Evolutionary conservation across 2,113 vertebrate genomes (phyloP).

Genomic region (Odocoileus hemionus): DNA sequence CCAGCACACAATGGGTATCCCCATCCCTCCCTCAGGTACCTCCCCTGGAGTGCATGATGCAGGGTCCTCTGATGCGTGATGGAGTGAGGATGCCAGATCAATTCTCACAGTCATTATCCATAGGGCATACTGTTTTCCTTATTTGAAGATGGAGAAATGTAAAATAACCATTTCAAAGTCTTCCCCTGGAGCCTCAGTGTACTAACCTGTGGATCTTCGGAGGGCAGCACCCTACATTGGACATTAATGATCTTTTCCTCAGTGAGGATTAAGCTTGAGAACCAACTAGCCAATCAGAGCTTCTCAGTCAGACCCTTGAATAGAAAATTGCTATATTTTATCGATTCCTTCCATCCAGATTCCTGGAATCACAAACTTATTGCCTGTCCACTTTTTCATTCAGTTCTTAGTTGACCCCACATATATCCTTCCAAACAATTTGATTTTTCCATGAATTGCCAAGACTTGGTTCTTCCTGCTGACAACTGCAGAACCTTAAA

Average conservation of each 20-base stretch:
- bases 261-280: neutral
- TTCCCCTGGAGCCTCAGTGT: neutral
- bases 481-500: too few relatives aligned
- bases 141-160: neutral
- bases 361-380: neutral
- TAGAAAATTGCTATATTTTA: neutral
- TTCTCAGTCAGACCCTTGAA: neutral
- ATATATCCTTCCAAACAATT: neutral
- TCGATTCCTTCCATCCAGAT: neutral
- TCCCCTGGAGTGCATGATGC: rapidly evolving
- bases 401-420: neutral
- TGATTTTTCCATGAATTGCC: neutral
- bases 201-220: neutral
- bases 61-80: rapidly evolving
- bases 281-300: neutral
- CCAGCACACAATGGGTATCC: rapidly evolving
- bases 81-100: neutral
- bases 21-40: neutral
- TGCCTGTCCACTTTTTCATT: neutral
- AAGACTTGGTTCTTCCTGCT: neutral
- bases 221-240: rapidly evolving
- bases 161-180: neutral
- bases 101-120: rapidly evolving
- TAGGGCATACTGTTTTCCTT: neutral
- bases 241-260: neutral